Evolutionary conservation across 2,113 vertebrate species (phyloP).

Genomic region (Petromus typicus): DNA sequence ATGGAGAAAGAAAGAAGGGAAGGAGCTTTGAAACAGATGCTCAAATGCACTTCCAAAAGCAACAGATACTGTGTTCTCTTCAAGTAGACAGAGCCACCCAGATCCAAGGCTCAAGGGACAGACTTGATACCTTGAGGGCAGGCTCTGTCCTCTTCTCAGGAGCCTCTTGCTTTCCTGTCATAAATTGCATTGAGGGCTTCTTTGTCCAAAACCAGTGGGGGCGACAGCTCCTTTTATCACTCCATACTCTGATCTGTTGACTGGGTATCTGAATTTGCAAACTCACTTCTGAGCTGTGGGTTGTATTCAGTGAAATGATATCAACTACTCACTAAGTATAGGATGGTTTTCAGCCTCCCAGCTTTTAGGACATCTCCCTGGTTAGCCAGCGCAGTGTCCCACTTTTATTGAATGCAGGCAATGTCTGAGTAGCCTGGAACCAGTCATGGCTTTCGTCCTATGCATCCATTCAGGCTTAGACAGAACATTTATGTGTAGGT

Average conservation of each 20-base stretch:
- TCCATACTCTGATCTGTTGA: not conserved
- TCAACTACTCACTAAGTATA: not conserved
- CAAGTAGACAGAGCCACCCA: not conserved
- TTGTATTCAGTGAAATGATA: not conserved
- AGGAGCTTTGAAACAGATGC: not conserved
- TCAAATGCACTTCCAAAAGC: not conserved
- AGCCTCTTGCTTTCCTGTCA: not conserved
- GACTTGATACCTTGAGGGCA: accelerated
- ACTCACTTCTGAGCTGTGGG: not conserved
- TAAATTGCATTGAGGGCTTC: not conserved
- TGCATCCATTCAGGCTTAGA: not conserved
- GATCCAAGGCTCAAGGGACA: not conserved
- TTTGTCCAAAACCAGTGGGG: not conserved
- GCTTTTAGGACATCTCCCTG: not conserved
- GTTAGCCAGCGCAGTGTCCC: not conserved
- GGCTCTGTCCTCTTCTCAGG: not conserved
- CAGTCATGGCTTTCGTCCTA: not conserved
- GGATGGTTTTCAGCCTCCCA: too few species aligned
- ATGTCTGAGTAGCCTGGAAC: not conserved
- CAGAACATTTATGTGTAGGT: too few species aligned
- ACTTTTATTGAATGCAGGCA: not conserved
- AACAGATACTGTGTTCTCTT: not conserved
- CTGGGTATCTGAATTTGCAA: not conserved
- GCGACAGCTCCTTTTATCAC: not conserved
- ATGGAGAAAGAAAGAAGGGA: not conserved